Conservation (phyloP, 30 jellyfish, hydroid and myxozoan species). For the Mastigias papua region DNA sequence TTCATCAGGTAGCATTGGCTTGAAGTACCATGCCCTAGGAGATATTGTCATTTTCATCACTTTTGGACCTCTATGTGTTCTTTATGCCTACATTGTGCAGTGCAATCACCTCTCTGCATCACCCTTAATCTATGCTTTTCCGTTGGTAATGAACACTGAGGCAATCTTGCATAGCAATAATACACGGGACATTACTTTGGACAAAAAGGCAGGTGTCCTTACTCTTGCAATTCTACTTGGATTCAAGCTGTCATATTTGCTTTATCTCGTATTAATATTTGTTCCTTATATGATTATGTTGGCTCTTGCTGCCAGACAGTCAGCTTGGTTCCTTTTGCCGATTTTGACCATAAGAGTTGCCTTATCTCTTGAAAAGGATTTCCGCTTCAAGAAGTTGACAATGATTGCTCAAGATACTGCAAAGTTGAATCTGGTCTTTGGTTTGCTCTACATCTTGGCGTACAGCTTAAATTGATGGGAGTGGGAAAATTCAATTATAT, state of each 20-base stretch:
- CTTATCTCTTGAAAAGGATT: slow-evolving; percentile 69
- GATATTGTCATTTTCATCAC: slow-evolving; percentile 82
- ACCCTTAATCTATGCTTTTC: slow-evolving; percentile 80
- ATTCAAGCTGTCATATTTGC: slow-evolving; percentile 46
- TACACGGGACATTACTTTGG: slow-evolving; percentile 83
- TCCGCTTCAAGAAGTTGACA: slow-evolving; percentile 53
- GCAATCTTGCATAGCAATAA: slow-evolving; percentile 95
- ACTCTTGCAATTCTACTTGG: slow-evolving; percentile 91
- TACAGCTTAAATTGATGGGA: not conserved
- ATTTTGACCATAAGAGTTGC: slow-evolving; percentile 65
- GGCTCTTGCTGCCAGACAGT: slow-evolving; percentile 31
- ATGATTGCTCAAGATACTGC: slow-evolving; percentile 85
- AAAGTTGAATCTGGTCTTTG: slow-evolving; percentile 81
- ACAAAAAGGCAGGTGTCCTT: slow-evolving; percentile 63
- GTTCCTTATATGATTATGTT: slow-evolving; percentile 77
- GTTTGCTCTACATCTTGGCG: slow-evolving; percentile 64
- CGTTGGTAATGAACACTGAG: slow-evolving; percentile 89
- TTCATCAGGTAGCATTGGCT: slow-evolving; percentile 81
- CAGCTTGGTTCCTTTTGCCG: slow-evolving; percentile 72
- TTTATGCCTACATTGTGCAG: slow-evolving; percentile 82
- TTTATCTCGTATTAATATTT: slow-evolving; percentile 61
- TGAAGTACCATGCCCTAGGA: slow-evolving; percentile 92
- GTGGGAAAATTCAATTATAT: not conserved
- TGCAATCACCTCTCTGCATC: slow-evolving; percentile 41
- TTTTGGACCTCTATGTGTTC: slow-evolving; percentile 91